phyloP scores from a whole-genome alignment of 2,888 invertebrate genomes.

The Nebria brevicollis region DNA sequence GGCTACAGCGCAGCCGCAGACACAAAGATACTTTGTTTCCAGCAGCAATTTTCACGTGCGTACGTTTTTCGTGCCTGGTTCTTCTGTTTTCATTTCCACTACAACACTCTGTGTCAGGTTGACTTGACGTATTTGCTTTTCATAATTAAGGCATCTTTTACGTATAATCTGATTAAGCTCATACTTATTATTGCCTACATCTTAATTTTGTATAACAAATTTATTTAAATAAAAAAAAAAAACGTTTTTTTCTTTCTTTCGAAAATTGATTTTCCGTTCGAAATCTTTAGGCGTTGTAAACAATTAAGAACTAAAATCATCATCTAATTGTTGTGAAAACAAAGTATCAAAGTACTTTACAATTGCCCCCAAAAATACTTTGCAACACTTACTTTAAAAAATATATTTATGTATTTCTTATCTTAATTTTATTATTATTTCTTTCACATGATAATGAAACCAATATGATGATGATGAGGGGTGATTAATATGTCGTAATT shows the following conservation, averaged over 20 bases:
- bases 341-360: constrained; percentile 45
- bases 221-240: neutral
- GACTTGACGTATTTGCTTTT: constrained; percentile 18
- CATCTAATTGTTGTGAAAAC: constrained; percentile 41
- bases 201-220: constrained; percentile 23
- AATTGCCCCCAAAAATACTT: constrained; percentile 41
- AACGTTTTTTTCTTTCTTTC: neutral
- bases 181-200: constrained; percentile 47
- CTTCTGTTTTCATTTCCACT: neutral
- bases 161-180: constrained; percentile 42
- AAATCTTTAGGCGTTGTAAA: constrained; percentile 4
- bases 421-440: constrained; percentile 27
- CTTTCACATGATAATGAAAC: constrained; percentile 31
- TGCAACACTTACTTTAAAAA: constrained; percentile 44
- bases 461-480: constrained; percentile 11
- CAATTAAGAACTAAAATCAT: constrained; percentile 8
- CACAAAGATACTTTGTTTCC: constrained; percentile 48
- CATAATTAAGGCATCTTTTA: constrained; percentile 39
- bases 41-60: constrained; percentile 30
- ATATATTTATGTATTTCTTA: constrained; percentile 41
- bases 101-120: neutral
- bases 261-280: neutral
- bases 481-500: constrained; percentile 17
- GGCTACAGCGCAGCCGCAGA: neutral
- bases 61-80: neutral